These are phyloP conservation scores for Engraulis encrasicolus DNA, from an alignment of 2,113 vertebrate genomes.

Conservation along the genomic window DNA sequence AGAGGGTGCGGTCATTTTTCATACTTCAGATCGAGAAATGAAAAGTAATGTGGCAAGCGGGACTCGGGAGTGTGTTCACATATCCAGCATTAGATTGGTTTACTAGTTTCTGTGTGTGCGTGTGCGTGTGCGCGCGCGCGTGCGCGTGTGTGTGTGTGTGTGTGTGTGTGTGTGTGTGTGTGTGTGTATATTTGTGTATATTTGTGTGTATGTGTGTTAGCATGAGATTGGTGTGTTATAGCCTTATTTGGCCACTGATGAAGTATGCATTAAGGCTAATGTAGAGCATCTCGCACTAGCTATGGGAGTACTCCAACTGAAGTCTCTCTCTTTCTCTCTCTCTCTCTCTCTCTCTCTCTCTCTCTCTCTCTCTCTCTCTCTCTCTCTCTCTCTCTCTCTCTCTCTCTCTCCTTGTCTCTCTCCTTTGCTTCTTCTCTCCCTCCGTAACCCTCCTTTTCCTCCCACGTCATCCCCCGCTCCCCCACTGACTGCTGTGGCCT, in stretches of 20 bases:
- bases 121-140: no score
- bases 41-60: constrained; percentile 57
- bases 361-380: not conserved
- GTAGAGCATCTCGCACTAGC: constrained; percentile 21
- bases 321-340: not conserved
- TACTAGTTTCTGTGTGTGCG: no score
- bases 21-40: constrained; percentile 63
- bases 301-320: not conserved
- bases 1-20: constrained; percentile 64
- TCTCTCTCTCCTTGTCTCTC: no score
- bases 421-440: constrained; percentile 36
- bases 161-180: no score
- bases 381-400: constrained; percentile 24
- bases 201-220: constrained; percentile 55
- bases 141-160: no score
- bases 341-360: not conserved
- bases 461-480: no score
- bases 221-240: constrained; percentile 39
- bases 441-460: no score
- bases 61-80: no score
- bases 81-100: no score
- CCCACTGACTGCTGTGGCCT: no score
- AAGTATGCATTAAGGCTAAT: constrained; percentile 43
- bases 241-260: constrained; percentile 32
- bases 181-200: no score